Base-by-base conservation (phyloP, 2,888 invertebrate genomes). In the Ypsolopha scabrella region DNA sequence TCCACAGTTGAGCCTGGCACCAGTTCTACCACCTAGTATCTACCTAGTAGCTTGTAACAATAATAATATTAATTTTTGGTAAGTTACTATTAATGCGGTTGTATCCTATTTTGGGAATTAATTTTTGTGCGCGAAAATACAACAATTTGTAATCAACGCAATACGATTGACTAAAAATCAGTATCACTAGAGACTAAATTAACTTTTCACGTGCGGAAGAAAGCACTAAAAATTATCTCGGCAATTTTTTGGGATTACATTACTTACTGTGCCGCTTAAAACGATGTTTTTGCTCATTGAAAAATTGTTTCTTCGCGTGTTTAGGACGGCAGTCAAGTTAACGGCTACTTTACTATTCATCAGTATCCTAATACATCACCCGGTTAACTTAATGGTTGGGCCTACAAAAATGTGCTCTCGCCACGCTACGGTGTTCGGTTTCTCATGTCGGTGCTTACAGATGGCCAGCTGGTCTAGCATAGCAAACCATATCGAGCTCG, bases 291-390 rank as follows among this genome's bases (percentile, higher is more conserved):
- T 49, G n/a, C 8, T 34, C 59, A 59, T 59, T 71, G 68, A 79
- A 75, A 75, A 76, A 77, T 77, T 60, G 74, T 65, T 57, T 61
- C 52, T 62, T 78, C 69, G 78, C 78, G 77, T 79, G 77, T 60
- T 57, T 24, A 11, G 8, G 43, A n/a, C 8, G 48, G 7, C 46
- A 9, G 13, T 9, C 9, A 34, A 46, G 46, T 35, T 9, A 34
- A 11, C 39, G 33, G 39, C 9, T 10, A 11, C 49, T 10, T 49
- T 33, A 13, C 34, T 24, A 46, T 35, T 46, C 46, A 46, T 46
- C 35, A 33, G 37, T 48, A n/a, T 13, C 47, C 39, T 39, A 39
- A 39, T 39, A 11, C 11, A 39, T 6, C 39, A 39, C n/a, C 39
- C 39, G 7, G 8, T 24, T 24, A 24, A 24, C 24, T 24, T 24